A percentile compares a stretch with the other conserved stretches of the same genome.
Conservation (phyloP, 1,140 invertebrate genomes). For the Lordiphosa stackelbergi region DNA sequence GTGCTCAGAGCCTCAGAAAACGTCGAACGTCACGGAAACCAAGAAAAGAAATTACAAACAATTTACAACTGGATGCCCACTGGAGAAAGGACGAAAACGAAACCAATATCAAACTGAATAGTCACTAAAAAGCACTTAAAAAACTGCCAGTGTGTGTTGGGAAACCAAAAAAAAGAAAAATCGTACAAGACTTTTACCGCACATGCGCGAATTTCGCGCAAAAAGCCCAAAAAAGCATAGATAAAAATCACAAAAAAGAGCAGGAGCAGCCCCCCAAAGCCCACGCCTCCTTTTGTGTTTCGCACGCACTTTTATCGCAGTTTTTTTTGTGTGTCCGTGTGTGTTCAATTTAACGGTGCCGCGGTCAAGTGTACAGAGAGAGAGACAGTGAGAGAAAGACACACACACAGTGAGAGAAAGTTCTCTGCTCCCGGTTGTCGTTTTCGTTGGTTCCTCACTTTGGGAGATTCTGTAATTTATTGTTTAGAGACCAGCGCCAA, state of each 20-base stretch:
- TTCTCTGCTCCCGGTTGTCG: constrained; percentile 26
- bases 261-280: constrained; percentile 46
- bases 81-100: constrained; percentile 34
- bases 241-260: constrained; percentile 63
- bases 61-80: too few relatives aligned
- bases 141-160: constrained; percentile 39
- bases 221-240: constrained; percentile 51
- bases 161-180: constrained; percentile 18
- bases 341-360: constrained; percentile 61
- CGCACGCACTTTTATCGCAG: constrained; percentile 56
- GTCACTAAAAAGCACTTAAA: constrained; percentile 12
- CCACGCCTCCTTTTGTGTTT: constrained; percentile 34
- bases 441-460: constrained; percentile 19
- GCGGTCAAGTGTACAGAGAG: constrained; percentile 56
- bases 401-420: constrained; percentile 17
- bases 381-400: constrained; percentile 25
- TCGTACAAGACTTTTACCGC: constrained; percentile 30
- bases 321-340: constrained; percentile 10
- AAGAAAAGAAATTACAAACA: not conserved
- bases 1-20: constrained; percentile 71
- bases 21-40: constrained; percentile 39
- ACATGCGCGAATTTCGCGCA: constrained; percentile 69
- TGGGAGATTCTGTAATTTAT: constrained; percentile 18
- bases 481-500: constrained; percentile 12
- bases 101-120: constrained; percentile 43